phyloP scores from a whole-genome alignment of 2,888 invertebrate genomes.

The Syrphus vitripennis region DNA sequence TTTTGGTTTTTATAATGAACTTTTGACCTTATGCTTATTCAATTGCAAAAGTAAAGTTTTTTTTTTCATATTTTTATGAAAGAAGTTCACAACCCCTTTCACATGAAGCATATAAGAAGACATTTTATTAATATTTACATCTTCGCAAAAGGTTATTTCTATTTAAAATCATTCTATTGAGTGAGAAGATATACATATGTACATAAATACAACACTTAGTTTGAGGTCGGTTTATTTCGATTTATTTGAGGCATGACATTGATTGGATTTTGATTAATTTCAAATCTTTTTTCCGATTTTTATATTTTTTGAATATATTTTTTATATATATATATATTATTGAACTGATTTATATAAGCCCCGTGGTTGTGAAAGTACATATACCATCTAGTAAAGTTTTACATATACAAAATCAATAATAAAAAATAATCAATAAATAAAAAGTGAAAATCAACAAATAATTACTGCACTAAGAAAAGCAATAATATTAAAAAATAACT shows the following conservation, averaged over 20 bases:
- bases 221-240: not conserved
- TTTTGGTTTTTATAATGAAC: not conserved
- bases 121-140: not conserved
- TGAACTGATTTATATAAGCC: too few species aligned
- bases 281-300: not conserved
- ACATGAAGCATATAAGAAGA: not conserved
- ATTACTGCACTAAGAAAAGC: too few species aligned
- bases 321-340: too few species aligned
- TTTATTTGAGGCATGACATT: not conserved
- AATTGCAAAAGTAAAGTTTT: conserved; percentile 7
- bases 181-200: not conserved
- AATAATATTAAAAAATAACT: too few species aligned
- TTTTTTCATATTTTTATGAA: not conserved
- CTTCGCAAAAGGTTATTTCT: not conserved
- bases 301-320: too few species aligned
- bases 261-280: not conserved
- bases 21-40: conserved; percentile 22
- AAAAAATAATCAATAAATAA: too few species aligned
- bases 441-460: too few species aligned
- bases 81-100: not conserved
- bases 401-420: too few species aligned
- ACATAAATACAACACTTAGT: not conserved
- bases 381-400: too few species aligned
- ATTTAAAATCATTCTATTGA: not conserved
- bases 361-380: too few species aligned